phyloP scores from a whole-genome alignment of 1,140 invertebrate genomes.

The Ceratoteleas bidentatus region DNA sequence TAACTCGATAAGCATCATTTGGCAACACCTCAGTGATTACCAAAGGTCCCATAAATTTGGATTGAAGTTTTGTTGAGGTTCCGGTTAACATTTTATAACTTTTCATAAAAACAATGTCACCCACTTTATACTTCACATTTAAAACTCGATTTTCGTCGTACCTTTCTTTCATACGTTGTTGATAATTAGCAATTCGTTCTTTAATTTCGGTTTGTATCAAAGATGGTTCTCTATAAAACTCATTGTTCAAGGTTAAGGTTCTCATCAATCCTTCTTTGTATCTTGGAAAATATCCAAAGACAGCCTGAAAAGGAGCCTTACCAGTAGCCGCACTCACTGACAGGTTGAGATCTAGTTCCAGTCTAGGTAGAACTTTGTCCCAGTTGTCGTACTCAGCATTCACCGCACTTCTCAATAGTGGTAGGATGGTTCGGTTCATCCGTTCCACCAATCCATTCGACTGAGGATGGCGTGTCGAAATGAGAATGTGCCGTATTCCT shows the following conservation, averaged over 20 bases:
- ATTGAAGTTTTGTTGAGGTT: conserved; percentile 31
- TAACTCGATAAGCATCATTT: conserved; percentile 26
- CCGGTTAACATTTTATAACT: conserved; percentile 19
- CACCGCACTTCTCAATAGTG: conserved; percentile 10
- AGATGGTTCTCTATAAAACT: conserved; percentile 14
- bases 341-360: conserved; percentile 44
- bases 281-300: conserved; percentile 50
- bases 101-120: conserved; percentile 58
- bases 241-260: conserved; percentile 22
- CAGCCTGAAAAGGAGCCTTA: conserved; percentile 38
- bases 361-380: conserved; percentile 25
- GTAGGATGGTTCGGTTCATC: conserved; percentile 43
- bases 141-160: conserved; percentile 41
- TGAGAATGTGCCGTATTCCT: conserved; percentile 66
- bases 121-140: conserved; percentile 38
- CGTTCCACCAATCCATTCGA: conserved; percentile 67
- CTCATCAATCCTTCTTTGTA: conserved; percentile 27
- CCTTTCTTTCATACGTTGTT: conserved; percentile 25
- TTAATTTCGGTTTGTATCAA: conserved; percentile 8
- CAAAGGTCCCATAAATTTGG: conserved; percentile 16
- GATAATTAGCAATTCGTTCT: neutral
- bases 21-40: conserved; percentile 1
- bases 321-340: conserved; percentile 27
- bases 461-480: conserved; percentile 67
- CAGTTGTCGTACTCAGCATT: conserved; percentile 35